A percentile compares a stretch with the other conserved stretches of the same genome.
Conservation (phyloP, 2,113 vertebrate species). For the Ceyx margarethae region DNA sequence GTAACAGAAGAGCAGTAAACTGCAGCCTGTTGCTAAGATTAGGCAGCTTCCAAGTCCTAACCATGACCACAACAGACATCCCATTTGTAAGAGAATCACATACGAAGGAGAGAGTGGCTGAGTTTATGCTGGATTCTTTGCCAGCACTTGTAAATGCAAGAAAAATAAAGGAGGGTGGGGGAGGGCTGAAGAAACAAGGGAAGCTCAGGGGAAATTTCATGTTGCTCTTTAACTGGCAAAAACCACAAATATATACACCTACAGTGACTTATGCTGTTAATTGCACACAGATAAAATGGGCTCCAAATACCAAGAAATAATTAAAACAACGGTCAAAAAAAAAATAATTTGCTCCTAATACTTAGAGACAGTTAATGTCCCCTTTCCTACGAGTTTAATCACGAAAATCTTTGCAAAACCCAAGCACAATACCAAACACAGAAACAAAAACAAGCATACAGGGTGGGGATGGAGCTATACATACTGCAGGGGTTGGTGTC, state of each 20-base stretch:
- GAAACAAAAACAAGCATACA: not conserved
- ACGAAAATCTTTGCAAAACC: not conserved
- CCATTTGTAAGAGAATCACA: not conserved
- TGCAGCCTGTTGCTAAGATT: conserved; percentile 1
- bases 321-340: not conserved
- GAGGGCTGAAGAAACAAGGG: not conserved
- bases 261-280: not conserved
- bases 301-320: not conserved
- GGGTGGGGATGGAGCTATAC: not conserved
- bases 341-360: not conserved
- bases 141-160: not conserved
- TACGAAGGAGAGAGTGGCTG: not conserved
- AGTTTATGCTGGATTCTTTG: not conserved
- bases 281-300: not conserved
- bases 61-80: conserved; percentile 23
- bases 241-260: not conserved
- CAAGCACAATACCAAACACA: not conserved
- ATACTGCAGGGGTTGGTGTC: not conserved
- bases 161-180: not conserved
- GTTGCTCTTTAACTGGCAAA: not conserved
- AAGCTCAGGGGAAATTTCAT: not conserved
- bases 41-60: conserved; percentile 14
- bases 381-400: not conserved
- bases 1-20: conserved; percentile 5
- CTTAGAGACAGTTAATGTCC: not conserved